These are phyloP conservation scores for Belgica antarctica DNA, from an alignment of 2,888 invertebrate species.

Conservation along the genomic window DNA sequence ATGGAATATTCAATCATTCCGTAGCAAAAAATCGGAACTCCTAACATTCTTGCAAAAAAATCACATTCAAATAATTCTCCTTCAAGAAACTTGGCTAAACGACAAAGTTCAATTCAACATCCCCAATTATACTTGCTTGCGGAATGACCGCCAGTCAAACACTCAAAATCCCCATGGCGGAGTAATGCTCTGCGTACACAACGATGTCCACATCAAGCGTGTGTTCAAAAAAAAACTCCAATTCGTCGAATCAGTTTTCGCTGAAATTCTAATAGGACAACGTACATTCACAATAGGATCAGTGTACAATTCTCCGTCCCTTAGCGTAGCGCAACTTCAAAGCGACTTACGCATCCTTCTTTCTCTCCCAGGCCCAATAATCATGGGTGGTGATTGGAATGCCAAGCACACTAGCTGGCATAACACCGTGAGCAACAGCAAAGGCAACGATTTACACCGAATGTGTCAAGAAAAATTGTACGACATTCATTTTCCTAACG, in stretches of 20 bases:
- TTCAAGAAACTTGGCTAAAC: neutral
- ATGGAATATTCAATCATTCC: neutral
- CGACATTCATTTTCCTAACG: neutral
- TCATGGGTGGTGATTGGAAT: conserved; percentile 15
- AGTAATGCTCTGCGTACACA: neutral
- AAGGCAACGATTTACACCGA: neutral
- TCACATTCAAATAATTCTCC: neutral
- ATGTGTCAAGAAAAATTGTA: neutral
- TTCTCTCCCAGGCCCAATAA: neutral
- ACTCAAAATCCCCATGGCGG: neutral
- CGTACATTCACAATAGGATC: neutral
- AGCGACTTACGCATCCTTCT: neutral
- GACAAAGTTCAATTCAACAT: neutral
- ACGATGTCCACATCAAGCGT: neutral
- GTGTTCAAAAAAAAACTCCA: neutral
- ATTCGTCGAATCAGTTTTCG: neutral
- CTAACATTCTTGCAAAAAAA: neutral
- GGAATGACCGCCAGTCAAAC: neutral
- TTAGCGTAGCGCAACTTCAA: neutral
- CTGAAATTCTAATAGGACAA: neutral
- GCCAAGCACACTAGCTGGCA: conserved; percentile 1
- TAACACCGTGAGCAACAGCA: neutral
- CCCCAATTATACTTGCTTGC: neutral
- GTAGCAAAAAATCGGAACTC: neutral
- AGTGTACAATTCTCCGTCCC: neutral